Percentiles rank a stretch among this genome's conserved stretches.
These are phyloP conservation scores for Steatornis caripensis DNA, from an alignment of 2,113 vertebrate species.

Conservation along the genomic window DNA sequence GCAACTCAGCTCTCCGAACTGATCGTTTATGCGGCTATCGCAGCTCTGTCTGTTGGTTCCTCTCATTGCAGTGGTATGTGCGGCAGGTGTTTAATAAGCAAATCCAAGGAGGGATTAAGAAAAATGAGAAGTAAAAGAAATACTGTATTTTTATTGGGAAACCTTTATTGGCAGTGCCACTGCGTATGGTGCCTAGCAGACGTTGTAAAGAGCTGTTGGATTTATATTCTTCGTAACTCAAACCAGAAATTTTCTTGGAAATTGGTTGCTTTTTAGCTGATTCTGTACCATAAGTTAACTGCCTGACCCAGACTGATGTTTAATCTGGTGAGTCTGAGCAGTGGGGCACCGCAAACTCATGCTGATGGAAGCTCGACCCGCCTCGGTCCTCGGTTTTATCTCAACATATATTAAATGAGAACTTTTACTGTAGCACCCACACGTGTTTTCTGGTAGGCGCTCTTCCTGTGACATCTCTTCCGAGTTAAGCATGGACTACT, in stretches of 20 bases:
- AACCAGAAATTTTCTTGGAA: background rate
- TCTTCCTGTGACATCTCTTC: background rate
- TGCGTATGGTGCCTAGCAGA: background rate
- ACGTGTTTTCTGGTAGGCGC: rapidly evolving
- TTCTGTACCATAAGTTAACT: background rate
- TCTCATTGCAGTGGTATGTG: background rate
- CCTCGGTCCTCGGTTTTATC: background rate
- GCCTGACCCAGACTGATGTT: background rate
- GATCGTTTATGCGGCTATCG: background rate
- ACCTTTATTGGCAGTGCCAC: background rate
- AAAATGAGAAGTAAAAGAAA: background rate
- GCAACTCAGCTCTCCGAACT: background rate
- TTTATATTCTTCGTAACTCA: background rate
- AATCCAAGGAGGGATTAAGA: background rate
- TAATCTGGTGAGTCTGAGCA: background rate
- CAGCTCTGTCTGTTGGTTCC: no score
- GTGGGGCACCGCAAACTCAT: background rate
- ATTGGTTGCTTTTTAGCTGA: background rate
- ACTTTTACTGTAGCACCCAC: background rate
- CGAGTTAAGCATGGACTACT: background rate
- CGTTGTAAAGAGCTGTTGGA: background rate
- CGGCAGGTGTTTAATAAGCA: background rate
- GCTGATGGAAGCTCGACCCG: background rate
- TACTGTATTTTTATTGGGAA: background rate
- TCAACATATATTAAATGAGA: background rate